Evolutionary conservation across 2,888 invertebrate species (phyloP).

Genomic region (Pocota personata): DNA sequence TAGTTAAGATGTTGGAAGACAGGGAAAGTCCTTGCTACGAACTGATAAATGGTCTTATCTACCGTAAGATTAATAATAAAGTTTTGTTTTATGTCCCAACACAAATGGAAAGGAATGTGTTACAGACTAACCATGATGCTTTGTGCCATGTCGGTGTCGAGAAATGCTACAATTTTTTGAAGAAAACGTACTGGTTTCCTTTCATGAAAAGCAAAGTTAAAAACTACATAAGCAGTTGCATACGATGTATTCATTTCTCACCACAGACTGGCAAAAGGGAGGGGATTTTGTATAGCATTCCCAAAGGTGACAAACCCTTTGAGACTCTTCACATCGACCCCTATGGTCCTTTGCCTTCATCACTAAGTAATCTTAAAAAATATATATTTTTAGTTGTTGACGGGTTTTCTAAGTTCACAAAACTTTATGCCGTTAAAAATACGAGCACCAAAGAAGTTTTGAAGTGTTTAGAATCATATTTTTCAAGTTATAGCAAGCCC

Average conservation of each 20-base stretch:
- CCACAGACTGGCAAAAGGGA: conserved; percentile 76
- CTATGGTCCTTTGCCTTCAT: conserved; percentile 79
- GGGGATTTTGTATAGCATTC: conserved; percentile 58
- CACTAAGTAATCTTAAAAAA: conserved; percentile 74
- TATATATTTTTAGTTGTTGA: conserved; percentile 44
- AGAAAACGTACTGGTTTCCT: conserved; percentile 76
- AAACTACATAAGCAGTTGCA: conserved; percentile 75
- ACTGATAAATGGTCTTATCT: conserved; percentile 54
- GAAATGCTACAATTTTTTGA: conserved; percentile 75
- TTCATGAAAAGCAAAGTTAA: conserved; percentile 51
- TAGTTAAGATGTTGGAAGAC: conserved; percentile 66
- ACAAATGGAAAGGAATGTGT: conserved; percentile 72
- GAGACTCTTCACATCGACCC: conserved; percentile 80
- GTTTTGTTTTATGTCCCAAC: conserved; percentile 69
- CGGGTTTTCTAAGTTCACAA: conserved; percentile 76
- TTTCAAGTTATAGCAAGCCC: conserved; percentile 15
- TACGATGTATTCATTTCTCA: conserved; percentile 79
- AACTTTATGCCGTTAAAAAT: conserved; percentile 69
- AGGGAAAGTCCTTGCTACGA: conserved; percentile 44
- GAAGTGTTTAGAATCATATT: conserved; percentile 34
- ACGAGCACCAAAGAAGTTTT: conserved; percentile 37
- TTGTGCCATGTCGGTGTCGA: conserved; percentile 77
- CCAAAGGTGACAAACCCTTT: conserved; percentile 17
- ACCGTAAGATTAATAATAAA: conserved; percentile 29
- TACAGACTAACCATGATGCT: conserved; percentile 75